Evolutionary conservation across 2,888 invertebrate species (phyloP).

Genomic region (Caenorhabditis doughertyi): DNA sequence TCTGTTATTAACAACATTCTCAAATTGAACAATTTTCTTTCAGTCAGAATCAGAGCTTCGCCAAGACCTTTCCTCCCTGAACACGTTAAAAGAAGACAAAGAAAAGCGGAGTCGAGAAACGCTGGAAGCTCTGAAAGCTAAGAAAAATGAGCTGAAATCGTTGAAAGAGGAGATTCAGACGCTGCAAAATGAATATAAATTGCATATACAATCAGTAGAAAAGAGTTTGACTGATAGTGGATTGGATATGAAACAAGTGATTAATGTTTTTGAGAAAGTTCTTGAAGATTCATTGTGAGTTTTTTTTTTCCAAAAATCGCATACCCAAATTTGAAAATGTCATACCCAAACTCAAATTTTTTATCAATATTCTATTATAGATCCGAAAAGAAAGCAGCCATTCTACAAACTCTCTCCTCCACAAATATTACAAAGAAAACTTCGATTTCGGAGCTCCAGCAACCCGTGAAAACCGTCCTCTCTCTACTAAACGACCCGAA

Average conservation of each 20-base stretch:
- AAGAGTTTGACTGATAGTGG: slow-evolving; percentile 15
- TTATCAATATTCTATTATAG: slow-evolving; percentile 2
- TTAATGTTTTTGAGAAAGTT: slow-evolving; percentile 33
- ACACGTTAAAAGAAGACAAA: slow-evolving; percentile 33
- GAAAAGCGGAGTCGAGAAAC: slow-evolving; percentile 12
- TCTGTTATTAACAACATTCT: background rate
- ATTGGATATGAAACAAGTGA: slow-evolving; percentile 40
- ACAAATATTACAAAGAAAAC: background rate
- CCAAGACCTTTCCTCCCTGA: slow-evolving; percentile 6
- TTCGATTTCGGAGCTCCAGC: background rate
- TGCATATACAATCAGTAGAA: slow-evolving; percentile 33
- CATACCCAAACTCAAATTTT: too few relatives aligned
- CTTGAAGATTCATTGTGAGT: slow-evolving; percentile 46
- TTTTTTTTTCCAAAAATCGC: background rate
- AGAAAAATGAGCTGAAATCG: slow-evolving; percentile 28
- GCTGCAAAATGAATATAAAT: slow-evolving; percentile 41
- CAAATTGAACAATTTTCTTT: background rate
- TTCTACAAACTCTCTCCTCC: background rate
- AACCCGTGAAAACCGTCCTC: background rate
- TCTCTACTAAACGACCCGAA: slow-evolving; percentile 10
- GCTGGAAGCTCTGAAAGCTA: slow-evolving; percentile 12
- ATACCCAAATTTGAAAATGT: too few relatives aligned
- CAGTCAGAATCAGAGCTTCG: slow-evolving; percentile 23
- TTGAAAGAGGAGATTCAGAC: slow-evolving; percentile 9
- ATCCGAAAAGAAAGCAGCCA: slow-evolving; percentile 6